Base-by-base conservation (phyloP, 1,140 invertebrate species). In the Polyergus mexicanus region DNA sequence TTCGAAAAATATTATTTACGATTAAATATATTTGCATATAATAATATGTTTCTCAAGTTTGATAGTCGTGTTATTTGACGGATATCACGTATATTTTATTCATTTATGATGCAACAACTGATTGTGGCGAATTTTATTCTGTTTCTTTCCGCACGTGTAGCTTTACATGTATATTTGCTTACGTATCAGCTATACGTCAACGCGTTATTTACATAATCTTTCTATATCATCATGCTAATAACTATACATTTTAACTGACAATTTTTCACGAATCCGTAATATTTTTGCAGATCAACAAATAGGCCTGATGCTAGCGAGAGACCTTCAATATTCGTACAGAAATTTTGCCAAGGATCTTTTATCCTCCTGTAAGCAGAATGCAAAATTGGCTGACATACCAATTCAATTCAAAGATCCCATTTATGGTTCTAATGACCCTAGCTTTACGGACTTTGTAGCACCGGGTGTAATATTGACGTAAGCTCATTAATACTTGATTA, bases 381-480 rank as follows among this genome's bases (percentile, higher is more conserved):
- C 97, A 19, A 97, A 97, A 92, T 94, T 98, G 35, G 97, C 97
- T 54, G 97, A 98, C 92, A 97, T 98, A 63, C 98, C 98, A 6
- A 97, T 98, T 87, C 97, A 98, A 92, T 97, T 97, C 93, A 96
- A 96, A 88, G 96, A 98, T 16, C 98, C 98, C 6, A 97, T 99
- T 89, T 99, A 99, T 94, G 98, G 98, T 71, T 97, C 97, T 35
- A 96, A 96, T 89, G 96, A 98, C 90, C 98, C 98, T 28, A 98
- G 98, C 81, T 99, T 99, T 92, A 99, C 98, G 2, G 98, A 99
- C 94, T 99, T 99, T 94, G 98, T 99, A 86, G 98, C 98, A 41
- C 98, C 98, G 54, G 98, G 98, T 89, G 97, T 99, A 76, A 98
- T 99, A 92, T 95, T 99, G 86, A 99, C 98, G 98, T 98, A 95